Evolutionary conservation across 2,113 vertebrate genomes (phyloP).

Genomic region (Tapirus terrestris): DNA sequence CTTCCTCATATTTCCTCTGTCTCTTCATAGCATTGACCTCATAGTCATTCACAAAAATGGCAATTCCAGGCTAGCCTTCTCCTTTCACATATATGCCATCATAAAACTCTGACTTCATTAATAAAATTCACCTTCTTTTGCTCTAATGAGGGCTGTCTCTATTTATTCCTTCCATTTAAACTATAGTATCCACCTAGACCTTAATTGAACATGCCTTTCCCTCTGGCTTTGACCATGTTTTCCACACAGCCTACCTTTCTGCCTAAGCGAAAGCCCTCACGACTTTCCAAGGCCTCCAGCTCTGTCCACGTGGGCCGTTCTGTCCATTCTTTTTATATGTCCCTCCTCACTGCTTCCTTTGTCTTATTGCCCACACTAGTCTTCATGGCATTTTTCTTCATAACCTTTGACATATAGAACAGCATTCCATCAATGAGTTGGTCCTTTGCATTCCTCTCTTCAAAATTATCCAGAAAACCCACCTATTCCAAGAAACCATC

Average conservation of each 20-base stretch:
- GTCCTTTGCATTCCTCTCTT: constrained; percentile 43
- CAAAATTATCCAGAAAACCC: constrained; percentile 39
- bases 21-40: neutral
- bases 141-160: neutral
- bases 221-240: neutral
- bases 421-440: constrained; percentile 21
- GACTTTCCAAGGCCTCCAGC: neutral
- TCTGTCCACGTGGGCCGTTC: neutral
- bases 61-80: neutral
- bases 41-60: neutral
- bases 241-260: neutral
- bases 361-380: constrained; percentile 21
- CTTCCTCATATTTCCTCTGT: neutral
- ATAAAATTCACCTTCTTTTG: neutral
- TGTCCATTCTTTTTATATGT: neutral
- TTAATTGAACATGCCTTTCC: neutral
- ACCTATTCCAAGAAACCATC: constrained; percentile 52
- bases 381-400: neutral
- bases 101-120: neutral
- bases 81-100: neutral
- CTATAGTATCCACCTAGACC: neutral
- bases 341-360: constrained; percentile 38
- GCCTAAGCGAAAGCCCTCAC: neutral
- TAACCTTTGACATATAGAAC: constrained; percentile 58
- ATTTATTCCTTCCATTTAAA: neutral